A percentile compares a stretch with the other conserved stretches of the same genome.
Evolutionary conservation across 1,140 invertebrate genomes (phyloP).

Genomic region (Aphaenogaster floridana): DNA sequence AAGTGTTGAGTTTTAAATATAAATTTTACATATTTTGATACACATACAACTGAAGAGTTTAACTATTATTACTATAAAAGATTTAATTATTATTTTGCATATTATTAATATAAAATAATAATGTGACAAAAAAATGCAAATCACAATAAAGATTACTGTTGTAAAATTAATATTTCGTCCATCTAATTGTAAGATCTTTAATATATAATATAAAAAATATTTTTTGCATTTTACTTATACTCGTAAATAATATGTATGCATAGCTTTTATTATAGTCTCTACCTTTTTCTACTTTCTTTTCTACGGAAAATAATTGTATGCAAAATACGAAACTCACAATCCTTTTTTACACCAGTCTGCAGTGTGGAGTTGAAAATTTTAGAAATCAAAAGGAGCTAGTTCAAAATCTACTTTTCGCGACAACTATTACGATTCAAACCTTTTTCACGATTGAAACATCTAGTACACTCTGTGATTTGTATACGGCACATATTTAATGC

Average conservation of each 20-base stretch:
- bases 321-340: too few species aligned
- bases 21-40: neutral
- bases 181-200: neutral
- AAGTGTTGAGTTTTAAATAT: neutral
- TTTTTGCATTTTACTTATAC: neutral
- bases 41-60: neutral
- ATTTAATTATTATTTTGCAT: neutral
- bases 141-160: neutral
- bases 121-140: neutral
- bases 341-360: neutral
- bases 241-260: neutral
- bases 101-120: neutral
- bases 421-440: neutral
- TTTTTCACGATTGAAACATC: neutral
- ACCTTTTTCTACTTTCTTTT: too few species aligned
- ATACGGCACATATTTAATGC: neutral
- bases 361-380: neutral
- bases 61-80: neutral
- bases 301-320: too few species aligned
- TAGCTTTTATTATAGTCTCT: too few species aligned
- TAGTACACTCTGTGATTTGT: neutral
- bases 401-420: neutral
- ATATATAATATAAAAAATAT: neutral
- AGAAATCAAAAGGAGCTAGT: neutral
- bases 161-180: neutral